A percentile compares a stretch with the other conserved stretches of the same genome.
These are phyloP conservation scores for Diplolepis rosae DNA, from an alignment of 2,888 invertebrate species.

Conservation along the genomic window DNA sequence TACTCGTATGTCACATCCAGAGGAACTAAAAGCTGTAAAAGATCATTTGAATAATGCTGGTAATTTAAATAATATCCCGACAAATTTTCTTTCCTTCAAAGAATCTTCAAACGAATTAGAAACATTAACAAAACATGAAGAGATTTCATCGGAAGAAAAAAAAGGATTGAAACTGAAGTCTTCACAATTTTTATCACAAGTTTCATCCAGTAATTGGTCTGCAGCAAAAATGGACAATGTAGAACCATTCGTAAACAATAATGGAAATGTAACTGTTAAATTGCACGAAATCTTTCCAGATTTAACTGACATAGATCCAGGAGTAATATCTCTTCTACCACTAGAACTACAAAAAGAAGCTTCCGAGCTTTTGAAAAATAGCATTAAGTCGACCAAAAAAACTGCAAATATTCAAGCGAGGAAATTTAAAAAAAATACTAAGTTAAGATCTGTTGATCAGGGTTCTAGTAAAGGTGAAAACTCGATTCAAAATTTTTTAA, in stretches of 20 bases:
- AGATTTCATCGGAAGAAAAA: background rate
- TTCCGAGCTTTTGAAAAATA: slow-evolving; percentile 42
- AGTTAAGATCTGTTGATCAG: slow-evolving; percentile 44
- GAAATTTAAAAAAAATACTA: slow-evolving; percentile 50
- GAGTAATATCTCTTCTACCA: slow-evolving; percentile 71
- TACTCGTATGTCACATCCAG: background rate
- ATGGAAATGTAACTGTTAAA: slow-evolving; percentile 39
- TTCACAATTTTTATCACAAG: background rate
- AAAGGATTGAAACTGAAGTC: background rate
- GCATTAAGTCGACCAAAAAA: slow-evolving; percentile 41
- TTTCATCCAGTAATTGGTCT: slow-evolving; percentile 3
- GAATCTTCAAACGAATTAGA: background rate
- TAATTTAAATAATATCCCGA: background rate
- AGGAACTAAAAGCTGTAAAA: background rate
- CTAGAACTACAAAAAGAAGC: slow-evolving; percentile 68
- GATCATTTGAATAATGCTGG: background rate
- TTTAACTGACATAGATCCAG: slow-evolving; percentile 70
- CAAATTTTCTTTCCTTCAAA: background rate
- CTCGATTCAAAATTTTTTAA: slow-evolving; percentile 72
- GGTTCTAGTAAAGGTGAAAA: slow-evolving; percentile 43
- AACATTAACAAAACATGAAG: no score
- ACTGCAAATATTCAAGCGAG: slow-evolving; percentile 45
- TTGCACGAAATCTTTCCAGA: slow-evolving; percentile 74
- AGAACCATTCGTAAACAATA: slow-evolving; percentile 10
- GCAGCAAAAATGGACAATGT: slow-evolving; percentile 18